Evolutionary conservation across 2,113 vertebrate genomes (phyloP), one percentile per base, ranked within the genome.

Genomic region (Scalopus aquaticus): DNA sequence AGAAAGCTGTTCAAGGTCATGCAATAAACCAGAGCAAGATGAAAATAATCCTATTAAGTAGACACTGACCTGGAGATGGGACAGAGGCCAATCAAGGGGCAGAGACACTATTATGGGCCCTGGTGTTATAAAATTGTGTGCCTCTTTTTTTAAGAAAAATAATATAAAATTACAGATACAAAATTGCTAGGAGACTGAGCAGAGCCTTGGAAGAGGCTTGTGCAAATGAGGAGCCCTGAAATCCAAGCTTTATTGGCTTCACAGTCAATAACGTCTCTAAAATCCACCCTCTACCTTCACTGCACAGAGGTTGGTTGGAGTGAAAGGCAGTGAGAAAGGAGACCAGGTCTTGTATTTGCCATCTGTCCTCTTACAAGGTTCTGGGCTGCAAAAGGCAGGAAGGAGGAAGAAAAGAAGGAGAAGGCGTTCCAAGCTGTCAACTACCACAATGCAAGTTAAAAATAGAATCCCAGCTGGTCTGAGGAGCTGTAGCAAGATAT

Each of bases 381-480:
- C 90, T 93, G 56, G 84, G 84, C 91, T 96, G 85, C 65, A 90
- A 91, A 87, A 93, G 89, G 69, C 85, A 95, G 84, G 80, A 89
- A 28, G 44, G 88, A 95, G 81, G 90, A 91, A 64, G 93, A 89
- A 92, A 76, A 16, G 79, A 72, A 62, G 78, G 94, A 94, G 82
- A 91, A 96, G 94, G 95, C 78, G 26, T 96, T 95, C 67, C 90
- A 95, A 97, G 95, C 96, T 96, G 95, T 96, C 97, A 95, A 69
- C 65, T 62, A 91, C 35, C n/a, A 93, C 90, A 84, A 84, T 30
- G 62, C 73, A 81, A 77, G 73, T 93, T 97, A 97, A 97, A 97
- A 97, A 97, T 97, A 97, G 97, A 97, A 95, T 84, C 67, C 90
- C 96, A 96, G 96, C 90, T 96, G 94, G 94, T 73, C 77, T 51